A percentile compares a stretch with the other conserved stretches of the same genome.
Conservation (phyloP, 2,113 vertebrate species). For the Larimichthys crocea region DNA sequence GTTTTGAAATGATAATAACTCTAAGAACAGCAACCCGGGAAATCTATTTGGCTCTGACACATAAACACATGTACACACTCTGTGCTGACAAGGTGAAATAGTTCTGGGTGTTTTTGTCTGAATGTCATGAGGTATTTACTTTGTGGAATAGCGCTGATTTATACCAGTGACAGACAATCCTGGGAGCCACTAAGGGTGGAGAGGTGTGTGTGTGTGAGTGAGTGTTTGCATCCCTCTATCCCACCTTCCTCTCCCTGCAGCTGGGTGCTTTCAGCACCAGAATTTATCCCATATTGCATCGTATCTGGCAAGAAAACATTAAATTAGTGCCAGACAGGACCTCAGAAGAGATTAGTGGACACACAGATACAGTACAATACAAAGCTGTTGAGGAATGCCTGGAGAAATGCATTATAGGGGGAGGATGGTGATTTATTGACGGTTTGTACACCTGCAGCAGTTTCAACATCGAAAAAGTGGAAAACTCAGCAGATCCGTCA, state of each 20-base stretch:
- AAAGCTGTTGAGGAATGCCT: neutral
- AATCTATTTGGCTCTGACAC: constrained; percentile 5
- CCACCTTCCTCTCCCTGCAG: constrained; percentile 35
- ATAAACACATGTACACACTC: constrained; percentile 1
- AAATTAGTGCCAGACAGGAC: constrained; percentile 48
- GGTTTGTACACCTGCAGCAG: neutral
- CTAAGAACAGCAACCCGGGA: neutral
- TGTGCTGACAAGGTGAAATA: constrained; percentile 23
- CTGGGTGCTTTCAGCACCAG: constrained; percentile 48
- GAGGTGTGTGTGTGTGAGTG: constrained; percentile 13
- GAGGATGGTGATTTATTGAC: neutral
- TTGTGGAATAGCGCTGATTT: constrained; percentile 62
- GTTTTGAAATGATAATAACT: neutral
- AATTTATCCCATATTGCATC: constrained; percentile 46
- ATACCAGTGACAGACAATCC: constrained; percentile 58
- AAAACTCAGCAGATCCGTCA: constrained; percentile 6
- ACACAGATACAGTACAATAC: constrained; percentile 19
- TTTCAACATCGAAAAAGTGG: neutral
- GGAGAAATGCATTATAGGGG: neutral
- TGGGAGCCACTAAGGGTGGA: constrained; percentile 17
- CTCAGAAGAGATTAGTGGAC: constrained; percentile 8
- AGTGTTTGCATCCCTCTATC: neutral
- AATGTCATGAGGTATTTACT: constrained; percentile 66
- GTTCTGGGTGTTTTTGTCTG: constrained; percentile 68
- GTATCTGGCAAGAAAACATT: constrained; percentile 53